Evolutionary conservation across 1,140 invertebrate species (phyloP), one percentile per base, ranked within the genome.

Genomic region (Lepidotrigona ventralis): DNA sequence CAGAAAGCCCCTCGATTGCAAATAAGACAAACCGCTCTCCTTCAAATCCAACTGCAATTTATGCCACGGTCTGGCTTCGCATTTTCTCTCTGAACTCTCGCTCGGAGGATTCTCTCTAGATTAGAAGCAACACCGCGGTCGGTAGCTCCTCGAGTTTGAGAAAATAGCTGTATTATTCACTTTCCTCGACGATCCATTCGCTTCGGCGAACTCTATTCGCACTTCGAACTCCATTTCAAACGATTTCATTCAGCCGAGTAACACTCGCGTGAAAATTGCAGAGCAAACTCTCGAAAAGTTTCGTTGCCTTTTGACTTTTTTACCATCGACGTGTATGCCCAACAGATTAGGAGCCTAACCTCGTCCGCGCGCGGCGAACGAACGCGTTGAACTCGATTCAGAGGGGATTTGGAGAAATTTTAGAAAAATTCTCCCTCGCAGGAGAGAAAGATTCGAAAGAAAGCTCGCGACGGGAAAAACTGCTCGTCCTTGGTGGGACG

Each of bases 401-500:
- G 53, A 54, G 0, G 17, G 4, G 19, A n/a, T n/a, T 17, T 54
- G 53, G 12, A 0, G 53, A 14, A 58, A 21, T 56, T 4, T 5
- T 6, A 21, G 15, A 15, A 29, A 14, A 33, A 33, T 46, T 60
- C 46, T 56, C n/a, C n/a, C n/a, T n/a, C n/a, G n/a, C n/a, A n/a
- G n/a, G n/a, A n/a, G n/a, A 33, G 33, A 3, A 33, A 56, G 33
- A 63, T 69, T 60, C 33, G 6, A 77, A 29, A 75, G 66, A 69
- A 56, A 78, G 60, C 71, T 83, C 19, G 81, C 29, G 11, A 2
- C 2, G 15, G 56, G n/a, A 51, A 63, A 68, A 46, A 75, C 58
- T 54, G 39, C 39, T 46, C 6, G 39, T 63, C 69, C 21, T 77
- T 17, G 29, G 5, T 3, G 23, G 11, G 53, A 66, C 17, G 11